Evolutionary conservation across 2,888 invertebrate genomes (phyloP), one percentile per base, ranked within the genome.

Genomic region (Lasioglossum lativentre): DNA sequence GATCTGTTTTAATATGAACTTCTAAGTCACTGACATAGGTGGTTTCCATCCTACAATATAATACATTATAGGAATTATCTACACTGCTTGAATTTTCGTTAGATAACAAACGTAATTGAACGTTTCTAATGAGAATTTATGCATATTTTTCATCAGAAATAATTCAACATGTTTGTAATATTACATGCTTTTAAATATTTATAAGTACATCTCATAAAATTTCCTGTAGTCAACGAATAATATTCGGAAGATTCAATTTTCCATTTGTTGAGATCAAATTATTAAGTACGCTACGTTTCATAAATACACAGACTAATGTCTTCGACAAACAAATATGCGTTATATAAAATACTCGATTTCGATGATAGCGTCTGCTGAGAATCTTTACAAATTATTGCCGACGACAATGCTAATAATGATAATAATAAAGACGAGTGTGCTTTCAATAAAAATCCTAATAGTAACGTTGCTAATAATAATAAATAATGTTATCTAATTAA

Each of bases 401-500:
- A 42, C 74, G 80, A 78, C 34, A 68, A 76, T 73, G 73, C 38
- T 72, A 75, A 72, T 75, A 34, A 47, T 42, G 71, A 73, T 38
- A 40, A 56, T 73, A 75, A 66, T 75, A 70, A 78, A 19, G 47
- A 72, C 72, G 76, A 80, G 23, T 72, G 42, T 80, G 71, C 14
- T 52, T 34, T 73, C 78, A 63, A 76, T 77, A 77, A 75, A 78
- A 78, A 78, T 86, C 68, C 27, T 76, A 74, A 79, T 77, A 76
- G 45, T 72, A 52, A 59, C 40, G 59, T 19, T 80, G 56, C 3
- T 78, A 76, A 78, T 84, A 40, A 80, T 78, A 80, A 82, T 87
- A 88, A 86, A 90, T 85, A 90, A 81, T 72, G 76, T 86, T 78
- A 86, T 78, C 80, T 87, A 88, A 81, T 68, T 84, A 90, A 90